Evolutionary conservation across 2,797 vertebrate species (phyloP).

Genomic region (Zenarchopterus dispar): DNA sequence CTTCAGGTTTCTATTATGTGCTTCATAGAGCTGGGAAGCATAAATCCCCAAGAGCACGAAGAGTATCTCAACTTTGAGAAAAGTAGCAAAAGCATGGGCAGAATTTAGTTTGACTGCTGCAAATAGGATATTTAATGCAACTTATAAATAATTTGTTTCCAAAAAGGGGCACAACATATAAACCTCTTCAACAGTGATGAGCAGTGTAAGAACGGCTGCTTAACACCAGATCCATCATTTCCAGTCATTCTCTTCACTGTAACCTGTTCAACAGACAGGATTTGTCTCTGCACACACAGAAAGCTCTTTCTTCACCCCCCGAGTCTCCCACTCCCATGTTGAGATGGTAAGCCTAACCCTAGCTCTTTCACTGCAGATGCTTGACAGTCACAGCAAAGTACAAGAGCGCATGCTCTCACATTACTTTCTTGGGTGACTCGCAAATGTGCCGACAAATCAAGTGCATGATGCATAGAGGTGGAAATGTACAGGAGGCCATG

Average conservation of each 20-base stretch:
- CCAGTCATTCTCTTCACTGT: slow-evolving; percentile 18
- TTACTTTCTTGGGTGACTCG: slow-evolving; percentile 11
- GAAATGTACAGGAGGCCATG: slow-evolving; percentile 27
- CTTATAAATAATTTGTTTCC: too few relatives aligned
- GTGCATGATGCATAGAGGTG: slow-evolving; percentile 1
- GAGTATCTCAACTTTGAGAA: too few relatives aligned
- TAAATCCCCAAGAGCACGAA: too few relatives aligned
- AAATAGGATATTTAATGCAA: too few relatives aligned
- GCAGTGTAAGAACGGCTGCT: slow-evolving; percentile 31
- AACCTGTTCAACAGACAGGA: slow-evolving; percentile 50
- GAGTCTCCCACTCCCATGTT: slow-evolving; percentile 19
- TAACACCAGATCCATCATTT: slow-evolving; percentile 39
- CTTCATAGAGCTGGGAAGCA: too few relatives aligned
- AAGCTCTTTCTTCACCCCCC: slow-evolving; percentile 48
- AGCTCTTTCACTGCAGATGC: slow-evolving; percentile 46
- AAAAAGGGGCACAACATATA: background rate
- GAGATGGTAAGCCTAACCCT: too few relatives aligned
- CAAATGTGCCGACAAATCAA: slow-evolving; percentile 9
- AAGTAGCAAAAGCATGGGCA: too few relatives aligned
- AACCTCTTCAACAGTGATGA: slow-evolving; percentile 13
- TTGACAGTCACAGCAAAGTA: slow-evolving; percentile 54
- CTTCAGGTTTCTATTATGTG: background rate
- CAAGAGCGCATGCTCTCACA: background rate
- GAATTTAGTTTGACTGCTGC: too few relatives aligned
- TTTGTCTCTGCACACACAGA: slow-evolving; percentile 19